Percentiles rank a stretch among this genome's conserved stretches.
Conservation (phyloP, 2,888 invertebrate species). For the Melipona bicolor region DNA sequence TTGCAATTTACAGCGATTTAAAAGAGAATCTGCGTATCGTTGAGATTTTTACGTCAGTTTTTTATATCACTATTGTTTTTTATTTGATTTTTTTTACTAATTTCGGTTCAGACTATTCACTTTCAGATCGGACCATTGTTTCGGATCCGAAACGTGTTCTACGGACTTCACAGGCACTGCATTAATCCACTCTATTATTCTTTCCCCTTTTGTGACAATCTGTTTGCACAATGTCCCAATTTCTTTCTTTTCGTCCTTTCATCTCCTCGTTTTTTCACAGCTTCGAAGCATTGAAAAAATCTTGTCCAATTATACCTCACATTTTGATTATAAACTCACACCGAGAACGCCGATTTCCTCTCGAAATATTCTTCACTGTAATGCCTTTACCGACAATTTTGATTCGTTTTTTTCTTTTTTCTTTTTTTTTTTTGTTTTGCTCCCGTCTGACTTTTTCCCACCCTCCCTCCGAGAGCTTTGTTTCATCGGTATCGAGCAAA, state of each 20-base stretch:
- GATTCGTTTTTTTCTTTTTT: background rate
- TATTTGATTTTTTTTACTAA: background rate
- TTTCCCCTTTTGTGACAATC: background rate
- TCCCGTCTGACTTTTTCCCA: too few species aligned
- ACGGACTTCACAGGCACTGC: too few species aligned
- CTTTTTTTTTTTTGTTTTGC: background rate
- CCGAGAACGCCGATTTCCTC: background rate
- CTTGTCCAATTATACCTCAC: background rate
- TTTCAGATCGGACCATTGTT: background rate
- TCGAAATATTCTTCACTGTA: background rate
- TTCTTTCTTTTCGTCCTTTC: background rate
- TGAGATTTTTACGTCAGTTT: background rate
- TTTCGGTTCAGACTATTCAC: background rate
- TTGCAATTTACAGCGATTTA: too few species aligned
- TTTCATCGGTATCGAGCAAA: background rate
- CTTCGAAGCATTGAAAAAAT: background rate
- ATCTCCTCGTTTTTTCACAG: background rate
- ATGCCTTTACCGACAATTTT: background rate
- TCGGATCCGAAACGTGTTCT: too few species aligned
- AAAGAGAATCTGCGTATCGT: too few species aligned
- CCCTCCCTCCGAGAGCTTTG: background rate
- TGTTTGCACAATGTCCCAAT: slow-evolving; percentile 1
- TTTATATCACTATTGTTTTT: background rate
- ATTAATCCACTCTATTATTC: slow-evolving; percentile 9
- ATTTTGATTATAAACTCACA: background rate